Percentiles rank a stretch among this genome's conserved stretches.
Evolutionary conservation across 2,888 invertebrate species (phyloP).

Genomic region (Agrypnus murinus): DNA sequence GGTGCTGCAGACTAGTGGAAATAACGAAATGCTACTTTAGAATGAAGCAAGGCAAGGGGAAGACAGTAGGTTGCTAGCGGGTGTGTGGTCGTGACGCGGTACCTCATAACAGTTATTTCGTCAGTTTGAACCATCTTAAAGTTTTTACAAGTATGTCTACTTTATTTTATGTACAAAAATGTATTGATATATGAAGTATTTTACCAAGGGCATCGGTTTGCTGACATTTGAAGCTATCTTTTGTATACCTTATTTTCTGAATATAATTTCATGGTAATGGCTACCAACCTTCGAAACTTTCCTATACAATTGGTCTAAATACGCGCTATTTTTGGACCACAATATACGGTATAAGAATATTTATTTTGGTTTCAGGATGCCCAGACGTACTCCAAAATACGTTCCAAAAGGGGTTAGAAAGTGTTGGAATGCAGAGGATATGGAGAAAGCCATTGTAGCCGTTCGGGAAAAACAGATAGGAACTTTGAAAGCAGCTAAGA

Average conservation of each 20-base stretch:
- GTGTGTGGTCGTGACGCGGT: too few relatives aligned
- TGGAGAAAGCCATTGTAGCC: constrained; percentile 5
- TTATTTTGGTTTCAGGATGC: neutral
- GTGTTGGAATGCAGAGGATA: constrained; percentile 5
- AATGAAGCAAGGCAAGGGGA: too few relatives aligned
- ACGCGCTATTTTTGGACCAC: constrained; percentile 1
- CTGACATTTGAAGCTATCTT: neutral
- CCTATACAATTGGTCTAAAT: neutral
- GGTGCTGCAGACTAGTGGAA: too few relatives aligned
- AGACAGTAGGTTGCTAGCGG: too few relatives aligned
- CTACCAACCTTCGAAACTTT: neutral
- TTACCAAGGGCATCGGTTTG: neutral
- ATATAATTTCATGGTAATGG: too few relatives aligned
- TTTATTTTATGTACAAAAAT: neutral
- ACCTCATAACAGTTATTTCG: too few relatives aligned
- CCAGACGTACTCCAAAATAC: neutral
- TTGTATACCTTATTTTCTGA: too few relatives aligned
- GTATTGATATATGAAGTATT: neutral
- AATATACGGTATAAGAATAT: neutral
- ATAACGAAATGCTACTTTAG: too few relatives aligned
- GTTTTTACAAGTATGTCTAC: too few relatives aligned
- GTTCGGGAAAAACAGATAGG: neutral
- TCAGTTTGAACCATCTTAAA: too few relatives aligned
- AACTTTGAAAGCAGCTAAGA: constrained; percentile 22
- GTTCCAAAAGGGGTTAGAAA: constrained; percentile 13